phyloP scores from a whole-genome alignment of 2,113 vertebrate species.

The Falcunculus frontatus region DNA sequence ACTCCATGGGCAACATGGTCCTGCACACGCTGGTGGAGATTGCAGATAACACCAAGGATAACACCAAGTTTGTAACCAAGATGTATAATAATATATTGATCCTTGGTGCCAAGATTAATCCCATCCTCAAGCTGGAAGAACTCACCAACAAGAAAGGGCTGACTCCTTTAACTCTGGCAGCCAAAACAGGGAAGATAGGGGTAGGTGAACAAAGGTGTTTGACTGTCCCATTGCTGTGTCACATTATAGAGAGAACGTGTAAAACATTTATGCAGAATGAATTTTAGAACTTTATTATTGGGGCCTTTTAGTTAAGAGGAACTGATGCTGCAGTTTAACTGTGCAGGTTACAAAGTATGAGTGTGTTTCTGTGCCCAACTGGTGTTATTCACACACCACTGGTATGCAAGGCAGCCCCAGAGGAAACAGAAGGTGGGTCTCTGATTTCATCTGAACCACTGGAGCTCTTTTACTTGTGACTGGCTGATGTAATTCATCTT shows the following conservation, averaged over 20 bases:
- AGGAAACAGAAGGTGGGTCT: not conserved
- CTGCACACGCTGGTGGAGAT: constrained; percentile 89
- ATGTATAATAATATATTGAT: constrained; percentile 91
- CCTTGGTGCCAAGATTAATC: constrained; percentile 75
- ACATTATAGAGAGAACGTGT: not conserved
- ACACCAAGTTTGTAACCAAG: constrained; percentile 87
- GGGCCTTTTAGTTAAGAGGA: not conserved
- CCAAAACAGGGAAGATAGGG: constrained; percentile 88
- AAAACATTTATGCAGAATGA: not conserved
- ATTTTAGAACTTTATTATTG: not conserved
- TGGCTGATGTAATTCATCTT: not conserved
- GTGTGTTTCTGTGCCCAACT: not conserved
- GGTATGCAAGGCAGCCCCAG: not conserved
- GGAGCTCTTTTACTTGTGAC: not conserved
- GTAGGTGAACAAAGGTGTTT: constrained; percentile 61
- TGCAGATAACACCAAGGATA: constrained; percentile 84
- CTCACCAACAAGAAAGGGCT: constrained; percentile 82
- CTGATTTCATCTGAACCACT: not conserved
- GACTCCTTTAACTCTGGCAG: constrained; percentile 87
- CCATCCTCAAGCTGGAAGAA: constrained; percentile 84
- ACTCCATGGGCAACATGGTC: constrained; percentile 89
- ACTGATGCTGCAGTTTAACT: not conserved
- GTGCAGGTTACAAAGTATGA: not conserved
- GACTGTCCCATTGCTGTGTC: not conserved
- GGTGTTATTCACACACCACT: not conserved